Evolutionary conservation across 2,113 vertebrate species (phyloP), one percentile per base, ranked within the genome.

Genomic region (western clawed frog (Xenopus tropicalis)): DNA sequence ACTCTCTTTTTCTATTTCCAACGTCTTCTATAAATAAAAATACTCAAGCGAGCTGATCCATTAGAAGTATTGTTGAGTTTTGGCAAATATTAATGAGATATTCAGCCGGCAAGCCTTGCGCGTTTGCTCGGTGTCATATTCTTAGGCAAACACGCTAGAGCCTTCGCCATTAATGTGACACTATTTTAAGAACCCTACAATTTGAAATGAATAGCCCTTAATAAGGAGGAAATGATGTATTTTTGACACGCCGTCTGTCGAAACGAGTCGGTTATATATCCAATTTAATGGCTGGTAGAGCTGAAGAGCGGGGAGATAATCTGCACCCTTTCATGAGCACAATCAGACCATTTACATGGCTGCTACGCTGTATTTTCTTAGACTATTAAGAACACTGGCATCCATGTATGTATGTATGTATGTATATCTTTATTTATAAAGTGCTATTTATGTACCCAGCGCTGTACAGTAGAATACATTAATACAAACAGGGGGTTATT

Each of bases 201-300:
- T 72, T 72, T 72, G 19, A 29, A 48, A 54, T 72, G 70, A 72
- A 64, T 64, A 56, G n/a, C n/a, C 19, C 51, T 19, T 72, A 72
- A 71, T 71, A 37, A 56, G 44, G 37, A 51, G 20, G 48, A 23
- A 72, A 21, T 54, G 42, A 64, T 64, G 20, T 48, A 63, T 70
- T 42, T 20, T 23, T 54, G 3, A 54, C 16, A 54, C 10, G 10
- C 10, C 3, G 8, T 54, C 52, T n/a, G 16, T n/a, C 17, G 3
- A 54, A 54, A 54, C 13, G n/a, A n/a, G n/a, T n/a, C 12, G n/a
- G 16, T 20, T 54, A 4, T 20, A 54, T 4, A 54, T 54, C 7
- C 52, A 54, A 17, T 54, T 54, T 17, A 48, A 48, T 48, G 46
- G 14, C 46, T 48, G 11, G 12, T 48, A 5, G 1, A 48, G 12